These are phyloP conservation scores for Lota lota DNA, from an alignment of 2,113 vertebrate genomes.

Conservation along the genomic window DNA sequence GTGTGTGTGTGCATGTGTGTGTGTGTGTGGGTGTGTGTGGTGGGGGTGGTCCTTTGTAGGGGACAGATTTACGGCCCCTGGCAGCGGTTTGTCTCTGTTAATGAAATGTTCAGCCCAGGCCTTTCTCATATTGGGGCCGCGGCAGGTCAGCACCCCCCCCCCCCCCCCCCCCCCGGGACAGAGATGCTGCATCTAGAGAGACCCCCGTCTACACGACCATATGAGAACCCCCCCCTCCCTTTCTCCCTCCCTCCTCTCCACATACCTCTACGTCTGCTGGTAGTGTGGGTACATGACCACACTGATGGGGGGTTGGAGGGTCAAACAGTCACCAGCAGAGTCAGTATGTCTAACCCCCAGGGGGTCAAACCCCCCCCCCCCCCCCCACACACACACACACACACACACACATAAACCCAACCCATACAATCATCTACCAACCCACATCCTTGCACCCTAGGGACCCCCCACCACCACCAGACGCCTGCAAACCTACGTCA, in stretches of 20 bases:
- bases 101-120: too few relatives aligned
- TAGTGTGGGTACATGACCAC: not conserved
- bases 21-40: not conserved
- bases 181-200: too few relatives aligned
- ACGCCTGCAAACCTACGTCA: conserved; percentile 35
- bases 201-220: too few relatives aligned
- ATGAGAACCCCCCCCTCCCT: conserved; percentile 5
- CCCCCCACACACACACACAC: not conserved
- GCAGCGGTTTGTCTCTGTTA: too few relatives aligned
- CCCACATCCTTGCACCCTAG: not conserved
- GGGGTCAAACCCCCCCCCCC: conserved; percentile 23
- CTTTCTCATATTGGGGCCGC: too few relatives aligned
- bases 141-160: not conserved
- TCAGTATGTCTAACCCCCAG: conserved; percentile 48
- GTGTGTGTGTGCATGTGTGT: conserved; percentile 4
- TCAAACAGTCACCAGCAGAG: conserved; percentile 12
- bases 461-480: conserved; percentile 32
- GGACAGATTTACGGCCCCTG: too few relatives aligned
- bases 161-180: too few relatives aligned
- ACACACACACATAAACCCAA: not conserved
- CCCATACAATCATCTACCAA: not conserved
- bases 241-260: not conserved
- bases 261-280: not conserved
- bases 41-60: not conserved
- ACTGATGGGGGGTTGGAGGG: not conserved